These are phyloP conservation scores for Syrista parreyssii DNA, from an alignment of 2,888 invertebrate genomes.

Conservation along the genomic window DNA sequence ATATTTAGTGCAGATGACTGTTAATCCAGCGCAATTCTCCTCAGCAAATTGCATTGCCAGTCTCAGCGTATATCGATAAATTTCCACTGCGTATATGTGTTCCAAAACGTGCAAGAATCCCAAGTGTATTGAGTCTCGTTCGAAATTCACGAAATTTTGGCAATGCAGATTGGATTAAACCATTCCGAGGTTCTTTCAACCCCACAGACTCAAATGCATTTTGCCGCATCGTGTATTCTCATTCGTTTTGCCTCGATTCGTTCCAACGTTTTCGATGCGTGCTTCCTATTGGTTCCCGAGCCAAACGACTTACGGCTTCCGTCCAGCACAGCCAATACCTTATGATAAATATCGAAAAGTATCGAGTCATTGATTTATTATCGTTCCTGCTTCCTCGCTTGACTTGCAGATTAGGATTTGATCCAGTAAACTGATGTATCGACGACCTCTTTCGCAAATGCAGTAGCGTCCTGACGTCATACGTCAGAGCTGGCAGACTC, in stretches of 20 bases:
- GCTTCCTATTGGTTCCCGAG: conserved; percentile 11
- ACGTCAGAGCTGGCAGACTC: neutral
- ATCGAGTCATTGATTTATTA: neutral
- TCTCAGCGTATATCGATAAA: neutral
- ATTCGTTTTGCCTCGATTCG: conserved; percentile 2
- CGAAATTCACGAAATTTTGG: neutral
- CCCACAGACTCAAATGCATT: neutral
- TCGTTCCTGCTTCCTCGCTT: neutral
- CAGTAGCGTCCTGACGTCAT: neutral
- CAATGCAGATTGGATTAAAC: neutral
- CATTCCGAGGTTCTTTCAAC: neutral
- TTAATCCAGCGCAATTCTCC: neutral
- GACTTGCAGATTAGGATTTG: neutral
- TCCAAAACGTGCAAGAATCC: neutral
- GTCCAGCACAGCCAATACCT: conserved; percentile 12
- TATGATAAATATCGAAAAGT: conserved; percentile 22
- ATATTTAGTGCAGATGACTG: neutral
- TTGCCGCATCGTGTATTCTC: neutral
- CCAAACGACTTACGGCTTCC: conserved; percentile 22
- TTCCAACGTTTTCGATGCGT: neutral
- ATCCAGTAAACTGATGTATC: neutral
- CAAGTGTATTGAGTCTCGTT: neutral
- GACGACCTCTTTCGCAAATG: neutral
- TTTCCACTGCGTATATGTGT: neutral
- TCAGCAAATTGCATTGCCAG: neutral